These are phyloP conservation scores for Pogonomyrmex californicus DNA, from an alignment of 1,140 invertebrate species.

Conservation along the genomic window DNA sequence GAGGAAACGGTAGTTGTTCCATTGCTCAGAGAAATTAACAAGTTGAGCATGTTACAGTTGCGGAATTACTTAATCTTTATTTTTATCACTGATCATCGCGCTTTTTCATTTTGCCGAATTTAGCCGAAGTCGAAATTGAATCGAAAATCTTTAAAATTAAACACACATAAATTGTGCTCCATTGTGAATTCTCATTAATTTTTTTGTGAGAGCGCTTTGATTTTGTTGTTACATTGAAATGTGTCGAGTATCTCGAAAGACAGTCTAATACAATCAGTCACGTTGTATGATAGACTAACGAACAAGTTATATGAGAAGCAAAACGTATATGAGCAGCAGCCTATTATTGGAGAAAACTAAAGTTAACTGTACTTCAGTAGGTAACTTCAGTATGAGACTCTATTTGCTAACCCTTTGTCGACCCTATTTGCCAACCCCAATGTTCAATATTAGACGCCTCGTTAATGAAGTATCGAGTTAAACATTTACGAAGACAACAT, in stretches of 20 bases:
- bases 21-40: background rate
- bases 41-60: background rate
- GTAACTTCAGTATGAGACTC: slow-evolving; percentile 34
- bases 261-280: background rate
- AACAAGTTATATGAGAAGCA: background rate
- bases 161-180: background rate
- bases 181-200: background rate
- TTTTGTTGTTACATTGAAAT: background rate
- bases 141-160: background rate
- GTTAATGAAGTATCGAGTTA: slow-evolving; percentile 60
- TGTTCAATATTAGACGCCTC: slow-evolving; percentile 49
- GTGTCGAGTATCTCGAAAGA: background rate
- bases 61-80: slow-evolving; percentile 21
- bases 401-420: slow-evolving; percentile 53
- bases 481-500: slow-evolving; percentile 50
- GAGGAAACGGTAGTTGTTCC: slow-evolving; percentile 3
- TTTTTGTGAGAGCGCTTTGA: background rate
- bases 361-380: slow-evolving; percentile 25
- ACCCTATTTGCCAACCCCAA: slow-evolving; percentile 47
- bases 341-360: slow-evolving; percentile 49
- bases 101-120: background rate
- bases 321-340: background rate
- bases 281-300: background rate
- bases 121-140: background rate
- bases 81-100: background rate